A percentile compares a stretch with the other conserved stretches of the same genome.
These are phyloP conservation scores for Garrulus glandarius DNA, from an alignment of 2,797 vertebrate species.

Conservation along the genomic window DNA sequence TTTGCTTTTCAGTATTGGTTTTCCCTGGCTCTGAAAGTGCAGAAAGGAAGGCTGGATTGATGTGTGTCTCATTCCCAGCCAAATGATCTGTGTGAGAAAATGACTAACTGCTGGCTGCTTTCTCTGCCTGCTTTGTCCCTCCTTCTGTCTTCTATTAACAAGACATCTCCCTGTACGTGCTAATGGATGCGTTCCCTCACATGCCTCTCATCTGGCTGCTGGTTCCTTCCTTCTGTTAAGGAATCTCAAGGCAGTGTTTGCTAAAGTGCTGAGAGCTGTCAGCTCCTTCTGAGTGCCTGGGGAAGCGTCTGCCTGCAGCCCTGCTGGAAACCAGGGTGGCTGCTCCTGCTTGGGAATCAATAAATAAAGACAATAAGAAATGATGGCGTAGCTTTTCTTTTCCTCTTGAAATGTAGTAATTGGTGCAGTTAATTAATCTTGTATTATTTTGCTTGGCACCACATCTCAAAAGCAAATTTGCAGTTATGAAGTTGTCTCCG, in stretches of 20 bases:
- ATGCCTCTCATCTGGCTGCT: conserved; percentile 59
- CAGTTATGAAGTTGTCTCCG: neutral
- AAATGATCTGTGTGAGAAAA: conserved; percentile 40
- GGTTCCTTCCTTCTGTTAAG: conserved; percentile 36
- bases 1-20: neutral
- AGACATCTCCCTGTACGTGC: conserved; percentile 52
- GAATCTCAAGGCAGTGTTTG: neutral
- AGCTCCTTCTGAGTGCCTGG: neutral
- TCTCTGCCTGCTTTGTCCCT: conserved; percentile 49
- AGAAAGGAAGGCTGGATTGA: neutral
- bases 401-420: neutral
- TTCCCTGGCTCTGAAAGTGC: neutral
- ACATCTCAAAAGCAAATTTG: neutral
- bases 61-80: neutral
- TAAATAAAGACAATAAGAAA: neutral
- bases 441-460: neutral
- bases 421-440: neutral
- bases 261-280: conserved; percentile 61
- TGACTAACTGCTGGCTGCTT: conserved; percentile 57
- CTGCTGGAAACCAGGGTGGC: neutral
- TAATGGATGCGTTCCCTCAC: conserved; percentile 55
- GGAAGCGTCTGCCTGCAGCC: neutral
- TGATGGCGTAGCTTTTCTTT: neutral
- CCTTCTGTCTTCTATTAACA: conserved; percentile 59
- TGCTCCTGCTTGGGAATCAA: neutral